phyloP scores from a whole-genome alignment of 2,113 vertebrate genomes.

The Ptychochromis oligacanthus region DNA sequence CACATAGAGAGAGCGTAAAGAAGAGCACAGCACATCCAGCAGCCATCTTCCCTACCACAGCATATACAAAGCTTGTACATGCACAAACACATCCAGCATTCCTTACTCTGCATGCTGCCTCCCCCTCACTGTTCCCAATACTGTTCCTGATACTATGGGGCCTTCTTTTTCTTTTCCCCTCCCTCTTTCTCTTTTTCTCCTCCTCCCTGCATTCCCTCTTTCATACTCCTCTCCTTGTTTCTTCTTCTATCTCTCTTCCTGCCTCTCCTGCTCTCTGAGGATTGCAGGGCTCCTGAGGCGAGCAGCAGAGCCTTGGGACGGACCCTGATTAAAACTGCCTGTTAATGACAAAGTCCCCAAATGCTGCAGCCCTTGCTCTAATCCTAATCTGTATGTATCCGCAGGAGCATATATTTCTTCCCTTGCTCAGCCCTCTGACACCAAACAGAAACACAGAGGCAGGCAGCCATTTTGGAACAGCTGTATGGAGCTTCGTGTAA shows the following conservation, averaged over 20 bases:
- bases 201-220: constrained; percentile 30
- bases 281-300: constrained; percentile 57
- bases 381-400: constrained; percentile 76
- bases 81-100: constrained; percentile 46
- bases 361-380: constrained; percentile 62
- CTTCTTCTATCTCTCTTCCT: constrained; percentile 21
- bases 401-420: constrained; percentile 55
- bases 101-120: constrained; percentile 45
- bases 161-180: constrained; percentile 31
- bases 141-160: constrained; percentile 33
- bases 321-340: constrained; percentile 72
- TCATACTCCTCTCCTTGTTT: constrained; percentile 23
- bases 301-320: constrained; percentile 61
- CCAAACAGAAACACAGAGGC: constrained; percentile 59
- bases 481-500: constrained; percentile 71
- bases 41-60: constrained; percentile 53
- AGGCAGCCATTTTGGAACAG: constrained; percentile 79
- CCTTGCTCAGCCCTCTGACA: constrained; percentile 47
- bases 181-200: constrained; percentile 26
- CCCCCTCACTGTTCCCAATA: constrained; percentile 54
- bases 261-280: constrained; percentile 51
- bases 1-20: constrained; percentile 28
- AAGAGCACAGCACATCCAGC: constrained; percentile 44
- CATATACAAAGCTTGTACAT: constrained; percentile 44
- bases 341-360: constrained; percentile 72